Evolutionary conservation across 1,140 invertebrate species (phyloP).

Genomic region (Papilio aristodemus): DNA sequence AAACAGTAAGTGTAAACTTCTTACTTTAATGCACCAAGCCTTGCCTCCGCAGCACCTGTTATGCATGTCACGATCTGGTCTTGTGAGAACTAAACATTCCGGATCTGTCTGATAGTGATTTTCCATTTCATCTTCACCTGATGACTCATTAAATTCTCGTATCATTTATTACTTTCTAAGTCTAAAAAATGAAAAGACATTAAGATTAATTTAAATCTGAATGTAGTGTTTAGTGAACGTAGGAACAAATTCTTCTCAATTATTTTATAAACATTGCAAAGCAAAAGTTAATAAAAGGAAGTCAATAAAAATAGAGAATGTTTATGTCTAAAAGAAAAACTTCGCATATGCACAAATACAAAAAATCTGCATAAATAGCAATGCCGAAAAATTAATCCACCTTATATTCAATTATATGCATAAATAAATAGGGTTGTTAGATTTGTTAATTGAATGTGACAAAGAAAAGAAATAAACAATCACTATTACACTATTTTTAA

Average conservation of each 20-base stretch:
- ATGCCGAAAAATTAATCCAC: background rate
- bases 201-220: background rate
- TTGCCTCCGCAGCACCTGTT: conserved; percentile 89
- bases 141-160: conserved; percentile 69
- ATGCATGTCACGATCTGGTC: conserved; percentile 86
- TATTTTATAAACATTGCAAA: background rate
- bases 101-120: conserved; percentile 82
- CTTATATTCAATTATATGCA: too few relatives aligned
- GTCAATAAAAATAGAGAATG: background rate
- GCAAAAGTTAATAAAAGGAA: background rate
- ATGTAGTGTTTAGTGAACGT: too few relatives aligned
- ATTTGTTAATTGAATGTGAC: too few relatives aligned
- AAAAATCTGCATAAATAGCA: background rate
- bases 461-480: too few relatives aligned
- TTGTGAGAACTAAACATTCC: conserved; percentile 82
- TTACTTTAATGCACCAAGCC: conserved; percentile 89
- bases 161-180: conserved; percentile 54
- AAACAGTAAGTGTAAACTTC: background rate
- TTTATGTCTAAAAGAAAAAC: background rate
- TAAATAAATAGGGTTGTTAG: too few relatives aligned
- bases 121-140: conserved; percentile 73
- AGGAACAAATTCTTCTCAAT: background rate
- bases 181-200: background rate
- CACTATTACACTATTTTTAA: too few relatives aligned
- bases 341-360: background rate